Percentiles rank a stretch among this genome's conserved stretches.
Evolutionary conservation across 2,797 vertebrate species (phyloP).

Genomic region (Halcyon chelicuti): DNA sequence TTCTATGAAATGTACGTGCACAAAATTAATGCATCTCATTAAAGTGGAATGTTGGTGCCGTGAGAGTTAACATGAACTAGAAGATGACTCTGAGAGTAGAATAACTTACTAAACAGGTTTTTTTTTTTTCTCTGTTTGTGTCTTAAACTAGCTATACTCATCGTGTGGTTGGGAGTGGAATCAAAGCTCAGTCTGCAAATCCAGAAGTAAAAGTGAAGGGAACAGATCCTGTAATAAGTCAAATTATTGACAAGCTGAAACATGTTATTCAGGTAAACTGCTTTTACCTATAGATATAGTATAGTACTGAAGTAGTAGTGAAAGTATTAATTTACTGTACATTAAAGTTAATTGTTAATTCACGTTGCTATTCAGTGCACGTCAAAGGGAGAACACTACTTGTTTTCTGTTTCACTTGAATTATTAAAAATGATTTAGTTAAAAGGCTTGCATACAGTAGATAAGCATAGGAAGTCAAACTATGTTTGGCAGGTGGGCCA

Average conservation of each 20-base stretch:
- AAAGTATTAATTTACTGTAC: not conserved
- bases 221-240: conserved; percentile 86
- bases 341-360: not conserved
- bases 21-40: not conserved
- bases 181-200: conserved; percentile 88
- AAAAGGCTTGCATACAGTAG: not conserved
- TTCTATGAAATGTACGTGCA: not conserved
- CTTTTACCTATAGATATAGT: not conserved
- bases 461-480: not conserved
- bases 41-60: not conserved
- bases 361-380: not conserved
- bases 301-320: not conserved
- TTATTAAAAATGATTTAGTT: not conserved
- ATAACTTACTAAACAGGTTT: not conserved
- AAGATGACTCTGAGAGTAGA: not conserved
- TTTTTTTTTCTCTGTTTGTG: conserved; percentile 45
- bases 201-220: conserved; percentile 91
- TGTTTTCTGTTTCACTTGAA: not conserved
- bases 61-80: not conserved
- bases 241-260: conserved; percentile 92
- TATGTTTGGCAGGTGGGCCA: not conserved
- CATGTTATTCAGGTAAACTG: conserved; percentile 90
- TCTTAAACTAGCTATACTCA: conserved; percentile 83
- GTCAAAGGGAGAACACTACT: not conserved
- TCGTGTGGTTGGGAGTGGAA: conserved; percentile 86